Conservation (phyloP, 2,797 vertebrate species). For the Eupleurogrammus muticus region DNA sequence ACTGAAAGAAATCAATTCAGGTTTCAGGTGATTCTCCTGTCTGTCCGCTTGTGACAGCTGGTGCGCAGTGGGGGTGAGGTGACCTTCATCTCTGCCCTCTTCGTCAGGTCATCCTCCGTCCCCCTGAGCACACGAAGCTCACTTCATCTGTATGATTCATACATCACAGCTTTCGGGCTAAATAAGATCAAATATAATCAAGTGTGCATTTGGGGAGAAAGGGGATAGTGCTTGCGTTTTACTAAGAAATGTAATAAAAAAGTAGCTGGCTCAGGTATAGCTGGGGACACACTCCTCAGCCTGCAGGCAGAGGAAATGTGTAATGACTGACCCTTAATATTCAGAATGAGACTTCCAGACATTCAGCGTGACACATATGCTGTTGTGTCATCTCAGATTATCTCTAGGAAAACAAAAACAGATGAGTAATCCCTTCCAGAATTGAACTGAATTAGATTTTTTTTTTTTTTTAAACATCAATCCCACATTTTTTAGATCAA, state of each 20-base stretch:
- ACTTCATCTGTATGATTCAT: conserved; percentile 45
- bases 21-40: conserved; percentile 79
- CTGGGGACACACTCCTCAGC: conserved; percentile 25
- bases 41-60: conserved; percentile 74
- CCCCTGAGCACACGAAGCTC: conserved; percentile 50
- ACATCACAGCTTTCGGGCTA: conserved; percentile 25
- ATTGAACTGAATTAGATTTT: not conserved
- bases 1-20: conserved; percentile 79
- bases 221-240: conserved; percentile 17
- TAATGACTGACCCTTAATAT: conserved; percentile 45
- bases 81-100: conserved; percentile 76
- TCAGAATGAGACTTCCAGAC: conserved; percentile 28
- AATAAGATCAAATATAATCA: conserved; percentile 55
- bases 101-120: conserved; percentile 45
- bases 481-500: not conserved
- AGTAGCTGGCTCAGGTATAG: conserved; percentile 8
- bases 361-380: conserved; percentile 38
- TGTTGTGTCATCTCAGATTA: conserved; percentile 20
- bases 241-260: conserved; percentile 8
- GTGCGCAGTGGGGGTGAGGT: conserved; percentile 53
- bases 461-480: no score
- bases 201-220: conserved; percentile 19
- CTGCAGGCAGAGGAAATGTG: conserved; percentile 47
- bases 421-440: conserved; percentile 18
- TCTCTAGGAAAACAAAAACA: conserved; percentile 20